Base-by-base conservation (phyloP, 1,140 invertebrate genomes). In the Trachymyrmex cornetzi region DNA sequence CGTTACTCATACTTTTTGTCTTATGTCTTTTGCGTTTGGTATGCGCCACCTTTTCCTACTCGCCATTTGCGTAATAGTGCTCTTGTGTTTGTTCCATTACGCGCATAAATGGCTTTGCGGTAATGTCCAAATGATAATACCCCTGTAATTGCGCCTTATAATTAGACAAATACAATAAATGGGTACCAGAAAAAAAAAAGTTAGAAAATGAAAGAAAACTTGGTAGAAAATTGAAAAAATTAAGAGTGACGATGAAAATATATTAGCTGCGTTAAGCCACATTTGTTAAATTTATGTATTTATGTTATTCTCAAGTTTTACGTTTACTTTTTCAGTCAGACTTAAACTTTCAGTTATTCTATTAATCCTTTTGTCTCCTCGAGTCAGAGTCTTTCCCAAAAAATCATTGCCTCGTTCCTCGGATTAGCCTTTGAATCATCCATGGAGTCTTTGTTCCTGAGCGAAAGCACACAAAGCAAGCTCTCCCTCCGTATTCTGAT, bases 381-480 rank as follows among this genome's bases (percentile, higher is more conserved):
- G 44, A 74, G 22, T 84, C 27, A 82, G 19, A 30, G n/a, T 63
- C 6, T n/a, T 24, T 34, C 38, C 14, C 0, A 16, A 30, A 61
- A 81, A 27, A 55, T 81, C 16, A 44, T 4, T 24, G 12, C 22
- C 22, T 50, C 24, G n/a, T 55, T 74, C 3, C 22, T 30, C 19
- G 55, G 16, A 1, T 6, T 44, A 44, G 3, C 7, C 27, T 55
- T 61, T 61, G 69, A 84, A 50, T 84, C 55, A 75, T 61, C 57
- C 44, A 24, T 30, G 19, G 44, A 48, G 57, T 22, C 69, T 84
- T 84, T 84, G 80, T 84, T 75, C 14, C 27, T 24, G 27, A 34
- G n/a, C 55, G 19, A 82, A 82, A 69, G n/a, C 63, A n/a, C n/a
- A n/a, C n/a, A 34, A 9, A 19, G 53, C 19, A 6, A 59, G 2